phyloP scores from a whole-genome alignment of 2,113 vertebrate species.

The Bujurquina vittata region DNA sequence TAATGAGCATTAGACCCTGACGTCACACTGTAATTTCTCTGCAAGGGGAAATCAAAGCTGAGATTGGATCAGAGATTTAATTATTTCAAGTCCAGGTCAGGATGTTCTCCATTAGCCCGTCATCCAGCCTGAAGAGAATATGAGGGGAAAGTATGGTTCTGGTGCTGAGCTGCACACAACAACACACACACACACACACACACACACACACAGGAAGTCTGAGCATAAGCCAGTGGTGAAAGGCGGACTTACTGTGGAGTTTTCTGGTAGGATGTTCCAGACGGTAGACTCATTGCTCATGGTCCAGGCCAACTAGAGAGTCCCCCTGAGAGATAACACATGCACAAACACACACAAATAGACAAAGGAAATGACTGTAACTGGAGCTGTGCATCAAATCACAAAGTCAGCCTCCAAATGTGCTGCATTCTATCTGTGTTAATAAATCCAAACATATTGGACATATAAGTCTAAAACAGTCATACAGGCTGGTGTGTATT shows the following conservation, averaged over 20 bases:
- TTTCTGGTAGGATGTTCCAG: slow-evolving; percentile 89
- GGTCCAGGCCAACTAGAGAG: slow-evolving; percentile 83
- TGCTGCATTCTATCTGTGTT: background rate
- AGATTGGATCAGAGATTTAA: slow-evolving; percentile 77
- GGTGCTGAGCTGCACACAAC: background rate
- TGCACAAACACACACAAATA: slow-evolving; percentile 41
- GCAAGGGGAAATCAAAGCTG: slow-evolving; percentile 71
- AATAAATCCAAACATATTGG: background rate
- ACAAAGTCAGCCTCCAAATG: slow-evolving; percentile 28
- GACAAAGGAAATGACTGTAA: slow-evolving; percentile 63
- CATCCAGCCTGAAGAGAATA: slow-evolving; percentile 55
- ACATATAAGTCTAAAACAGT: background rate
- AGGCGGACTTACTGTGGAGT: slow-evolving; percentile 86
- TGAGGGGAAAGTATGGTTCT: slow-evolving; percentile 41
- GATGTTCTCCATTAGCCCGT: slow-evolving; percentile 81
- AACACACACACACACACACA: slow-evolving; percentile 16
- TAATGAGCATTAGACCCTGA: slow-evolving; percentile 49
- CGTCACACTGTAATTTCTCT: slow-evolving; percentile 62
- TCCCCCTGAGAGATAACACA: slow-evolving; percentile 78
- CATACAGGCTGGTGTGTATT: background rate
- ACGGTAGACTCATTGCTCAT: slow-evolving; percentile 92
- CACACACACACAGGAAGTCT: slow-evolving; percentile 47
- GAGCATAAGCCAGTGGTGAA: slow-evolving; percentile 37
- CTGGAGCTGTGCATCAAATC: slow-evolving; percentile 48
- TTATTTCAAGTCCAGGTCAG: slow-evolving; percentile 78